Evolutionary conservation across 2,797 vertebrate species (phyloP).

Genomic region (Melopsittacus undulatus): DNA sequence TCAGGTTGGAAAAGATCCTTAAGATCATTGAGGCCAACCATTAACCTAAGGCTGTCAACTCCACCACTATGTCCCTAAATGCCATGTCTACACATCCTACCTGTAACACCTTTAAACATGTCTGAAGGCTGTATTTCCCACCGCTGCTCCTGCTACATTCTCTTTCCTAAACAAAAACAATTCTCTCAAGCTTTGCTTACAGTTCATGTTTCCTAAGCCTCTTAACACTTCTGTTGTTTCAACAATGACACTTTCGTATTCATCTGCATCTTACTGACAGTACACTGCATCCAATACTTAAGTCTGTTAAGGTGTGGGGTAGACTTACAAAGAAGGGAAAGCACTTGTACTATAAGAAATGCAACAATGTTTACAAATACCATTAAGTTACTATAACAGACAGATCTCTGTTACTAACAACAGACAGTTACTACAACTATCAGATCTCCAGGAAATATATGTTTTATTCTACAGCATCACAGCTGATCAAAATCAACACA

Average conservation of each 20-base stretch:
- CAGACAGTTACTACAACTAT: not conserved
- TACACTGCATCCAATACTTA: not conserved
- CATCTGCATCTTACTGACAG: not conserved
- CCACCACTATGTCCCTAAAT: not conserved
- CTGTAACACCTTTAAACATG: not conserved
- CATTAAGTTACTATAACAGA: not conserved
- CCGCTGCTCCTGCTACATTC: not conserved
- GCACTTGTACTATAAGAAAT: not conserved
- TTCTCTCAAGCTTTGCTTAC: not conserved
- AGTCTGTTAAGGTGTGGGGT: fast-evolving
- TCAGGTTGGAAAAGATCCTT: not conserved
- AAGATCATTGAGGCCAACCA: not conserved
- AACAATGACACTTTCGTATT: not conserved
- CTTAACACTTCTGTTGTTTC: not conserved
- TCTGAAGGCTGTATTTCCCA: not conserved
- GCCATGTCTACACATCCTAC: not conserved
- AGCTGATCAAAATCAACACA: not conserved
- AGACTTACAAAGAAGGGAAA: not conserved
- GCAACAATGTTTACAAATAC: not conserved
- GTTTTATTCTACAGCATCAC: not conserved
- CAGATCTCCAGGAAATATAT: not conserved
- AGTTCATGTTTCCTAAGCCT: not conserved
- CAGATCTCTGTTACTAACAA: no score
- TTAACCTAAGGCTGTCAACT: not conserved
- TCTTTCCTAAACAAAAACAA: not conserved